Conservation (phyloP, 2,113 vertebrate species). For the Hippocampus zosterae region DNA sequence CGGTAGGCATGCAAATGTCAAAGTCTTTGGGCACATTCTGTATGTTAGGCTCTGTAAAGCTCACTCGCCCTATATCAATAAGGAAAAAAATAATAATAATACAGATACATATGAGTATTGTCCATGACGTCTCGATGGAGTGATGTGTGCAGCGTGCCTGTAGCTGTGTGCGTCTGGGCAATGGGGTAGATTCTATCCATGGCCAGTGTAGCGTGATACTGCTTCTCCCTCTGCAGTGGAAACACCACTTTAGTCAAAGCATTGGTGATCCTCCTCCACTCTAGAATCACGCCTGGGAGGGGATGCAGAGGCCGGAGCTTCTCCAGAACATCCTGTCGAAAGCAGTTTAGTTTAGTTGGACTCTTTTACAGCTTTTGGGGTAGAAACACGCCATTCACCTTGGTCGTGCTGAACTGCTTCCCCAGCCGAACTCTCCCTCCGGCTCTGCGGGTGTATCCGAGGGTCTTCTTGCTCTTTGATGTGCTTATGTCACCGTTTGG, state of each 20-base stretch:
- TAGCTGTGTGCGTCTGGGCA: constrained; percentile 90
- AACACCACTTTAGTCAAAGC: constrained; percentile 93
- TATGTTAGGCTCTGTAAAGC: constrained; percentile 92
- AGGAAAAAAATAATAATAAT: background rate
- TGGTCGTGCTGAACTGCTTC: constrained; percentile 90
- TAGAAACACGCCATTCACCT: constrained; percentile 69
- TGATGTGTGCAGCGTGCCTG: constrained; percentile 70
- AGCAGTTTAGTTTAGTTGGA: constrained; percentile 13
- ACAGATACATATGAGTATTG: no score
- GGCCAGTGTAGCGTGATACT: constrained; percentile 71
- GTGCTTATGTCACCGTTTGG: constrained; percentile 79
- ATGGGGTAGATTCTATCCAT: constrained; percentile 93
- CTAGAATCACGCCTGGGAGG: constrained; percentile 87
- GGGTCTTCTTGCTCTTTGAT: constrained; percentile 82
- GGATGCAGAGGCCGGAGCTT: constrained; percentile 85
- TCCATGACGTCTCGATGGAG: background rate
- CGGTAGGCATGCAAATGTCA: constrained; percentile 85
- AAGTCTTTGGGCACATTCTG: constrained; percentile 97
- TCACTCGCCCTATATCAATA: constrained; percentile 79
- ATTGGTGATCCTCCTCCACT: constrained; percentile 94
- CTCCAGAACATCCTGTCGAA: constrained; percentile 84
- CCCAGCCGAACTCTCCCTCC: constrained; percentile 68
- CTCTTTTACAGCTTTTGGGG: background rate
- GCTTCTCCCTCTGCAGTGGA: constrained; percentile 87
- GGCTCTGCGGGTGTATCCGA: constrained; percentile 83